Evolutionary conservation across 2,113 vertebrate species (phyloP).

Genomic region (Xiphophorus hellerii): DNA sequence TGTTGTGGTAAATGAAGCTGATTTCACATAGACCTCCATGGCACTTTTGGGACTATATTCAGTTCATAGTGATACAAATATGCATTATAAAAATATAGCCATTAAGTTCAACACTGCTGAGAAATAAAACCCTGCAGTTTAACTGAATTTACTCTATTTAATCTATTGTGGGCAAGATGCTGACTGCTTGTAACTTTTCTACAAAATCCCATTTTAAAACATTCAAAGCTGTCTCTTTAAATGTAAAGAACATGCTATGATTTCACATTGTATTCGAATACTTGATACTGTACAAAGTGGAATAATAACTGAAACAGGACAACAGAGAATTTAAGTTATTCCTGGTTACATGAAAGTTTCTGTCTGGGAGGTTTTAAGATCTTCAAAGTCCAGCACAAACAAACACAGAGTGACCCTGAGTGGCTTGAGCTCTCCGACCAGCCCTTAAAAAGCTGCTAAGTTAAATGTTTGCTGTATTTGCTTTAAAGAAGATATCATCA

Average conservation of each 20-base stretch:
- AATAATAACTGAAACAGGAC: not conserved
- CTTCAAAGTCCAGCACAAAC: slow-evolving; percentile 30
- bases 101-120: too few relatives aligned
- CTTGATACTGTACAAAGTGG: not conserved
- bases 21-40: too few relatives aligned
- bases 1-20: too few relatives aligned
- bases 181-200: too few relatives aligned
- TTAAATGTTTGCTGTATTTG: slow-evolving; percentile 34
- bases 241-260: not conserved
- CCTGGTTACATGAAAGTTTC: not conserved
- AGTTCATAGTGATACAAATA: too few relatives aligned
- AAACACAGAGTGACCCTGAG: not conserved
- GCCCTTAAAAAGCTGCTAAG: slow-evolving; percentile 22
- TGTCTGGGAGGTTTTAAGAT: not conserved
- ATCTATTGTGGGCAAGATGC: too few relatives aligned
- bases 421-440: slow-evolving; percentile 28
- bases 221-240: not conserved
- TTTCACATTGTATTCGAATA: not conserved
- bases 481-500: slow-evolving; percentile 26
- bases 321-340: not conserved
- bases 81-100: too few relatives aligned
- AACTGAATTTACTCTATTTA: too few relatives aligned
- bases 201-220: not conserved
- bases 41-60: too few relatives aligned
- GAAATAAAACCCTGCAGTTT: too few relatives aligned